Percentiles rank a stretch among this genome's conserved stretches.
These are phyloP conservation scores for Platichthys flesus DNA, from an alignment of 2,113 vertebrate genomes.

Conservation along the genomic window DNA sequence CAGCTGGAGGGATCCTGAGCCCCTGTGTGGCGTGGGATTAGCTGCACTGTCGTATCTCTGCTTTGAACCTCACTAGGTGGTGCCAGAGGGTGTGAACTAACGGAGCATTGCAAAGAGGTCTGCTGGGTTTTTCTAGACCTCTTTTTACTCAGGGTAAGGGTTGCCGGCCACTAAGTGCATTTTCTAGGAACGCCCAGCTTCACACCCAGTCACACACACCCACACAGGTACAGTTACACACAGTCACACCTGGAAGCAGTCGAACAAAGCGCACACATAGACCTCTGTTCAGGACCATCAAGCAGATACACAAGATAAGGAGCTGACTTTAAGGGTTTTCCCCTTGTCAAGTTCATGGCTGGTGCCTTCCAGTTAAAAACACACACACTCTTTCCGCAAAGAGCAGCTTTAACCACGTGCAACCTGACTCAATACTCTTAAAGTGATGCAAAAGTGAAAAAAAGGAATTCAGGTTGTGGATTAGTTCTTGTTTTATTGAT, in stretches of 20 bases:
- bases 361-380: slow-evolving; percentile 21
- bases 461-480: slow-evolving; percentile 28
- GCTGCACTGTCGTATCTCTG: slow-evolving; percentile 54
- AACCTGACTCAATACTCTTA: slow-evolving; percentile 22
- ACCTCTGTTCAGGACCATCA: neutral
- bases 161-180: slow-evolving; percentile 28
- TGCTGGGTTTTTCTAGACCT: slow-evolving; percentile 16
- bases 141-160: slow-evolving; percentile 52
- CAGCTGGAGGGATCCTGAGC: slow-evolving; percentile 38
- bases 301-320: slow-evolving; percentile 11
- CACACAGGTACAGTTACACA: slow-evolving; percentile 19
- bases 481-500: slow-evolving; percentile 75
- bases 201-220: neutral
- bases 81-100: slow-evolving; percentile 69
- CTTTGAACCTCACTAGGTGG: slow-evolving; percentile 75
- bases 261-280: neutral
- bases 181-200: slow-evolving; percentile 44
- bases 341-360: neutral
- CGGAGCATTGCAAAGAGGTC: slow-evolving; percentile 59
- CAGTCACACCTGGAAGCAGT: slow-evolving; percentile 40
- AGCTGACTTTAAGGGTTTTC: slow-evolving; percentile 11
- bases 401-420: slow-evolving; percentile 27
- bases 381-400: slow-evolving; percentile 8
- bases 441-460: neutral
- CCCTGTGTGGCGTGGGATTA: slow-evolving; percentile 55